phyloP scores from a whole-genome alignment of 2,888 invertebrate species.

The Nemoura dubitans region DNA sequence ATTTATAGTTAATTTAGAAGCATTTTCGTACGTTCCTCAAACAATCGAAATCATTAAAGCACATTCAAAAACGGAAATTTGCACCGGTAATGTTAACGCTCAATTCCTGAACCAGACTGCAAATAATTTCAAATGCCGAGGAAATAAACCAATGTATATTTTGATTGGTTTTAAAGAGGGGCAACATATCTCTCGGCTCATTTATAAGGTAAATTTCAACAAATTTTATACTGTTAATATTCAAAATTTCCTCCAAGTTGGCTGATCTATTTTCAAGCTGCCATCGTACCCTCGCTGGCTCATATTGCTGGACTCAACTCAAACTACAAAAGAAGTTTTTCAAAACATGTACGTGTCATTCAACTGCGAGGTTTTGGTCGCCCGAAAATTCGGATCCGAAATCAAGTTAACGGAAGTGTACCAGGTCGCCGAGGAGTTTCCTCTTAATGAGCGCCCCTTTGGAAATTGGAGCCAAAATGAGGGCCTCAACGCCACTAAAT shows the following conservation, averaged over 20 bases:
- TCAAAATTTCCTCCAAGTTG: not conserved
- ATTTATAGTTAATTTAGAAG: not conserved
- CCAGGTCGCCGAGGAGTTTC: not conserved
- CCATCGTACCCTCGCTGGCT: conserved; percentile 39
- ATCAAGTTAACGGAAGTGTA: conserved; percentile 40
- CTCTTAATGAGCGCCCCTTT: not conserved
- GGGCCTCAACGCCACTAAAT: not conserved
- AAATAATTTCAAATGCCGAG: not conserved
- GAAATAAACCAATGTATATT: not conserved
- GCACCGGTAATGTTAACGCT: not conserved
- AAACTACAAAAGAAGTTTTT: conserved; percentile 16
- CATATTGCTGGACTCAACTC: conserved; percentile 29
- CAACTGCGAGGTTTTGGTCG: conserved; percentile 44
- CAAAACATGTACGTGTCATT: conserved; percentile 41
- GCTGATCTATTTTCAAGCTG: not conserved
- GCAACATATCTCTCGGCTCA: not conserved
- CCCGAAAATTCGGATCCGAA: not conserved
- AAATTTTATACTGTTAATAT: too few relatives aligned
- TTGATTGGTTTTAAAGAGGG: not conserved
- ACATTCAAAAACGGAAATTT: not conserved
- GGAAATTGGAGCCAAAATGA: conserved; percentile 36
- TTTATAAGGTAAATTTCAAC: not conserved
- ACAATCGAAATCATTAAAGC: not conserved
- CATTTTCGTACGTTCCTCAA: too few relatives aligned
- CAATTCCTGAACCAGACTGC: not conserved